Evolutionary conservation across 2,113 vertebrate genomes (phyloP).

Genomic region (Xenopus laevis): DNA sequence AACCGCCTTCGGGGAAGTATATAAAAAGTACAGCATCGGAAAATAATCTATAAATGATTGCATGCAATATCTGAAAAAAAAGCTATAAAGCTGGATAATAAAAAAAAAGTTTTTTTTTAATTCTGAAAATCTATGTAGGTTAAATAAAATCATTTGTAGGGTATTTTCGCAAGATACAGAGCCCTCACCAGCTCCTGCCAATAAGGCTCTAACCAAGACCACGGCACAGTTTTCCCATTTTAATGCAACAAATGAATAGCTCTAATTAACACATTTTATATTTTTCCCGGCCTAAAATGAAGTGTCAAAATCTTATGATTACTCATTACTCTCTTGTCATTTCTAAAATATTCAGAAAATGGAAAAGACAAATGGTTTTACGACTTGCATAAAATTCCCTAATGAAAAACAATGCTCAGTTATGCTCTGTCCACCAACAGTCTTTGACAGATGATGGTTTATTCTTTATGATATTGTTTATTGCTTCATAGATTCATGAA

Average conservation of each 20-base stretch:
- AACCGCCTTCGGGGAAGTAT: too few species aligned
- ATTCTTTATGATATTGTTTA: conserved; percentile 7
- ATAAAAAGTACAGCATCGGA: too few species aligned
- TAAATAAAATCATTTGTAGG: too few species aligned
- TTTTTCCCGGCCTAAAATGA: conserved; percentile 32
- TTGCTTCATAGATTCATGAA: conserved; percentile 22
- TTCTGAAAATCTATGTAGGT: too few species aligned
- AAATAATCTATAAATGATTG: too few species aligned
- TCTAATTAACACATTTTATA: conserved; percentile 39
- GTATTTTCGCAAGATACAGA: too few species aligned
- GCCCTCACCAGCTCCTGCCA: too few species aligned
- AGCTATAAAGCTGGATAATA: too few species aligned
- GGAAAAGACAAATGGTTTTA: conserved; percentile 42
- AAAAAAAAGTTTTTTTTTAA: too few species aligned
- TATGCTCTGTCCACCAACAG: background rate
- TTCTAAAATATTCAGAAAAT: conserved; percentile 37
- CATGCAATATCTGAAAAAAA: too few species aligned
- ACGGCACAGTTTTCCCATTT: conserved; percentile 17
- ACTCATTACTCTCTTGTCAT: conserved; percentile 44
- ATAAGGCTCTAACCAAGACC: background rate
- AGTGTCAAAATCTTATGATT: conserved; percentile 42
- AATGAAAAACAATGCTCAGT: conserved; percentile 22
- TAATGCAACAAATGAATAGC: conserved; percentile 32
- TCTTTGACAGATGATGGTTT: background rate
- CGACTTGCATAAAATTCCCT: conserved; percentile 24